Base-by-base conservation (phyloP, 2,888 invertebrate species). In the Glyphotaelius pellucidus region DNA sequence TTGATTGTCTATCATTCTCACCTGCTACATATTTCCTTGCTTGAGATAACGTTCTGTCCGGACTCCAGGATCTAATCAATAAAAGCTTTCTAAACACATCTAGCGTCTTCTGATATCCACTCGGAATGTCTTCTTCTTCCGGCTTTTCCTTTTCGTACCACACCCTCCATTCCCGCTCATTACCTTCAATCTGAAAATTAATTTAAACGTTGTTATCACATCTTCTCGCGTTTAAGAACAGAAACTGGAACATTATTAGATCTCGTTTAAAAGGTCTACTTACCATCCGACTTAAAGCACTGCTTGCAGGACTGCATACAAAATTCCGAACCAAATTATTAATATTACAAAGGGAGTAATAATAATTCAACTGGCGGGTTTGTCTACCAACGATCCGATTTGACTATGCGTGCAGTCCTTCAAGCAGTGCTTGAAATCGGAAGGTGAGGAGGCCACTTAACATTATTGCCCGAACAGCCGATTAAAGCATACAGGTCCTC, bases 101-200 rank as follows among this genome's bases (percentile, higher is more conserved):
- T 67, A 99, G 95, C 84, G 97, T 97, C 91, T 97, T 97, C 92
- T 98, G 97, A 94, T 99, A 99, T 0, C 98, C 98, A 94, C 98
- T 98, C 0, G 99, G 99, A 91, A 99, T 97, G 52, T 97, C 97
- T 94, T 98, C 98, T 94, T 98, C 98, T 95, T 99, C 99, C 0
- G 99, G 99, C 94, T 97, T 98, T 93, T 99, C 98, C 94, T 98
- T 98, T 95, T 99, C 99, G 94, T 98, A 98, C 99, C 99, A 99
- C 3, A 96, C 94, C 14, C 97, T 97, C 99, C 99, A 99, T 94
- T 98, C 99, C 94, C 97, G 97, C 94, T 99, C 99, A 94, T 98
- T 98, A 11, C 97, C 96, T 93, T 98, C 97, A 94, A 99, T 98
- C 97, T 97, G 93, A 90, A 94, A 94, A 93, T 88, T 85, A 90